These are phyloP conservation scores for Abscondita cerata DNA, from an alignment of 2,888 invertebrate species.

Conservation along the genomic window DNA sequence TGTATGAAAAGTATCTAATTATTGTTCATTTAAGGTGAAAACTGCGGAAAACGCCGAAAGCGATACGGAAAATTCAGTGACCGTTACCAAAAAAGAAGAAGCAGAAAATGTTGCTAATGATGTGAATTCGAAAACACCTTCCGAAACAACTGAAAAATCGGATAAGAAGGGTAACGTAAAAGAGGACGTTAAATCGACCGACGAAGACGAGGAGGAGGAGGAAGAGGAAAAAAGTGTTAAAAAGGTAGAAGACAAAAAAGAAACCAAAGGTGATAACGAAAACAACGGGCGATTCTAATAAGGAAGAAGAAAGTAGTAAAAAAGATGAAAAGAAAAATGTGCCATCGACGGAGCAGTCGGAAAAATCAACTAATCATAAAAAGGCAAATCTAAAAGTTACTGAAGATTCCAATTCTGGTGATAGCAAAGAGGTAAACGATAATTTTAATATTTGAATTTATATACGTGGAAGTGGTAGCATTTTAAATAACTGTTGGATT, in stretches of 20 bases:
- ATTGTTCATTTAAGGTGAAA: conserved; percentile 1
- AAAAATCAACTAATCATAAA: conserved; percentile 53
- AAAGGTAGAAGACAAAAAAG: conserved; percentile 32
- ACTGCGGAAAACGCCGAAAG: not conserved
- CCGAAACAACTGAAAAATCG: conserved; percentile 23
- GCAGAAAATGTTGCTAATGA: not conserved
- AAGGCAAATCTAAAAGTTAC: conserved; percentile 55
- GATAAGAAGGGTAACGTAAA: conserved; percentile 36
- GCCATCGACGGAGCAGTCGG: conserved; percentile 55
- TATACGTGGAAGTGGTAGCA: too few relatives aligned
- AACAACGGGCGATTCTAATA: conserved; percentile 45
- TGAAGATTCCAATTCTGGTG: conserved; percentile 43
- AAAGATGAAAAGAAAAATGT: conserved; percentile 46
- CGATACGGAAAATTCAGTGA: not conserved
- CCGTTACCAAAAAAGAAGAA: not conserved
- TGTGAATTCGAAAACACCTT: conserved; percentile 11
- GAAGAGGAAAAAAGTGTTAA: conserved; percentile 35
- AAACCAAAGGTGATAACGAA: conserved; percentile 32
- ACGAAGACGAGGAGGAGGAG: conserved; percentile 30
- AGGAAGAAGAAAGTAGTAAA: conserved; percentile 42
- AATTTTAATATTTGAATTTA: not conserved
- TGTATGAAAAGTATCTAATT: conserved; percentile 1
- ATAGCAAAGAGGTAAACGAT: conserved; percentile 43
- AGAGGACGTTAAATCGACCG: conserved; percentile 29
- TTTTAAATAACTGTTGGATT: too few relatives aligned